Base-by-base conservation (phyloP, 2,113 vertebrate genomes). In the Oxygymnocypris stewartii region DNA sequence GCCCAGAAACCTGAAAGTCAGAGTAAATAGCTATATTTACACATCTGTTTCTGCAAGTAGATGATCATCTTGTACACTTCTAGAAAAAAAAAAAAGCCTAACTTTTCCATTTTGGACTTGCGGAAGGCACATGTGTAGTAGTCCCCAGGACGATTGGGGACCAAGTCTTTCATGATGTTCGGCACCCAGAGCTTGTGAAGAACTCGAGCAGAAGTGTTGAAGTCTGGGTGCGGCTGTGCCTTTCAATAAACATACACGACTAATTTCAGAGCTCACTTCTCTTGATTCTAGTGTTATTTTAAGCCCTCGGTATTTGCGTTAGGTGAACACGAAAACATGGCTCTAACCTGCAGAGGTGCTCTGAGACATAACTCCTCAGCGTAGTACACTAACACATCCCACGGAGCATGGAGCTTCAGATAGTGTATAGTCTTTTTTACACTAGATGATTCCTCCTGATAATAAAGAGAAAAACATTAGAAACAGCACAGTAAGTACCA, bases 91-190 rank as follows among this genome's bases (percentile, higher is more conserved):
- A 8, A 20, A 69, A 51, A 40, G 63, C 61, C 88, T 88, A 86
- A 94, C 95, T 88, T 93, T 83, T 84, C 90, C 82, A 93, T 94
- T 89, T 94, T 94, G 71, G 96, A 95, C 86, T 91, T 90, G 88
- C 93, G 92, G 87, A 95, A 95, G 89, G 92, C 91, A 89, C 94
- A 94, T 2, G 92, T 94, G 89, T 94, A 94, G 71, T 94, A 95
- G 82, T 95, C 95, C 87, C 92, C 75, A 0, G 94, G 94, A 85
- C 94, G 92, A 90, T 94, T 94, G 35, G 95, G 95, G 65, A 96
- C 92, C 0, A 86, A 90, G 83, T 94, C 93, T 7, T 20, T 91
- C 94, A 95, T 93, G 23, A 91, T 4, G 82, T 95, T 95, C 44
- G 94, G 94, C 69, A 94, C 80, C 54, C 78, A 91, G 35, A 95